Evolutionary conservation across 2,113 vertebrate species (phyloP).

Genomic region (Carassius carassius): DNA sequence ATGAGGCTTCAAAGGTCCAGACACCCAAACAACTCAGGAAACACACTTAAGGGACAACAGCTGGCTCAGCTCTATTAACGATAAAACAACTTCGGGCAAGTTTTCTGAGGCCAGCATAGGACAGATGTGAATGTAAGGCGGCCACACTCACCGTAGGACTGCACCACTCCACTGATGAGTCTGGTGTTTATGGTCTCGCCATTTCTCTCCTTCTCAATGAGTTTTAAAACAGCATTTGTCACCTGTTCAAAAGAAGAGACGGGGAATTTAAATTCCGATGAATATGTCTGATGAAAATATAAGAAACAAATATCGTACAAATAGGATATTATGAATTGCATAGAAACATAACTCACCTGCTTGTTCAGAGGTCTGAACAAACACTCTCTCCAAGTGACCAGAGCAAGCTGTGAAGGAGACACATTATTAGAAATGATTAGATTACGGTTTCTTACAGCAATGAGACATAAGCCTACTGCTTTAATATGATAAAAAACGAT

Average conservation of each 20-base stretch:
- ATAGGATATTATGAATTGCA: neutral
- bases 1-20: neutral
- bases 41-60: too few relatives aligned
- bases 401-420: slow-evolving; percentile 68
- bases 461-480: neutral
- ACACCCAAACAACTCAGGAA: too few relatives aligned
- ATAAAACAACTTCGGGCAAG: neutral
- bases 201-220: slow-evolving; percentile 96
- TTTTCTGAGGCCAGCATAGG: neutral
- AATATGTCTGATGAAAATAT: neutral
- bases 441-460: neutral
- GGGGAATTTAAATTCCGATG: neutral
- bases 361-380: slow-evolving; percentile 98
- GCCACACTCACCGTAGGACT: slow-evolving; percentile 80
- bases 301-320: neutral
- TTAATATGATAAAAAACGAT: neutral
- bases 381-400: slow-evolving; percentile 98
- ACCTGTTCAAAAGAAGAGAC: slow-evolving; percentile 75
- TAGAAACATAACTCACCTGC: slow-evolving; percentile 76
- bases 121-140: neutral
- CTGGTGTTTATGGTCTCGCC: slow-evolving; percentile 98
- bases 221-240: slow-evolving; percentile 96
- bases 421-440: too few relatives aligned
- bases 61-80: neutral
- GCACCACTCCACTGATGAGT: slow-evolving; percentile 96